Percentiles rank a stretch among this genome's conserved stretches.
phyloP scores from a whole-genome alignment of 1,140 invertebrate species.

The Nasonia giraulti region DNA sequence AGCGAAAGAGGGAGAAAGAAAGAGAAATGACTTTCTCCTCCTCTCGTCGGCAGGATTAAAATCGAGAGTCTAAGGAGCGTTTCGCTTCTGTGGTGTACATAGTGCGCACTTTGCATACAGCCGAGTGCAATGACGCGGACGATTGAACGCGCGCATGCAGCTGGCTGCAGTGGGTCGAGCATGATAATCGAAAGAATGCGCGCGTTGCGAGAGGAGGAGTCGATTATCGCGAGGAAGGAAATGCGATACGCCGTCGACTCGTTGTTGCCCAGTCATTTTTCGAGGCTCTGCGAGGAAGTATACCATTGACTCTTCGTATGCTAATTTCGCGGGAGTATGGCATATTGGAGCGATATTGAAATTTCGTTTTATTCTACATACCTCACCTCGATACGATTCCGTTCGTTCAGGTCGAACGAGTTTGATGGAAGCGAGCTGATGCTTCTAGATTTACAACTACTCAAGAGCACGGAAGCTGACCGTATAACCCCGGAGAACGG shows the following conservation, averaged over 20 bases:
- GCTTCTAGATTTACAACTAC: too few relatives aligned
- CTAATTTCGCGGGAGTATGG: background rate
- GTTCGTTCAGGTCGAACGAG: too few relatives aligned
- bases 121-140: background rate
- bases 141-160: background rate
- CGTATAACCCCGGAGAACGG: background rate
- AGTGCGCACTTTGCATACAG: background rate
- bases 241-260: background rate
- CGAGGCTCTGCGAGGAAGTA: background rate
- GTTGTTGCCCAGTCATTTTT: background rate
- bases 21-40: conserved; percentile 40
- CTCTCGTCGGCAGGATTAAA: conserved; percentile 16
- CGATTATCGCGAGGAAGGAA: background rate
- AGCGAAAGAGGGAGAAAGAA: background rate
- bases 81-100: background rate
- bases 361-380: too few relatives aligned
- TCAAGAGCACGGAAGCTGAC: background rate
- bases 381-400: too few relatives aligned
- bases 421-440: too few relatives aligned
- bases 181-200: background rate
- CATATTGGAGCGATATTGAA: too few relatives aligned
- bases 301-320: background rate
- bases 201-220: background rate
- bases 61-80: conserved; percentile 25
- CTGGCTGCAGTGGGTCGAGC: background rate